Percentiles rank a stretch among this genome's conserved stretches.
Evolutionary conservation across 2,797 vertebrate species (phyloP).

Genomic region (Oryzias dopingdopingensis): DNA sequence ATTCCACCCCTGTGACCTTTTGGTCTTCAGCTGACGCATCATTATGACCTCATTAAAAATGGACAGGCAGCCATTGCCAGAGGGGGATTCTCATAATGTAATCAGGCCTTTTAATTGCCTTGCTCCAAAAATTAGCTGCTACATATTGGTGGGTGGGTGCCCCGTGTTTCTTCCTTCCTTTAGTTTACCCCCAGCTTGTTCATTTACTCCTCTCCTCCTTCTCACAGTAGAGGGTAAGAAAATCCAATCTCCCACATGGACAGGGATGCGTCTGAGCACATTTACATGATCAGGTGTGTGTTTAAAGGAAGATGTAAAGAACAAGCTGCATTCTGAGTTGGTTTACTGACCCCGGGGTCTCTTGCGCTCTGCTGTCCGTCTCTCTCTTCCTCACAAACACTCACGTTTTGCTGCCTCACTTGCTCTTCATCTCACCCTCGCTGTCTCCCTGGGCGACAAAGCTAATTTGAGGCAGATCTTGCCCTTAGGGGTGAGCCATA

Average conservation of each 20-base stretch:
- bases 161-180: slow-evolving; percentile 36
- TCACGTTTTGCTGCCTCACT: slow-evolving; percentile 54
- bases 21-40: slow-evolving; percentile 76
- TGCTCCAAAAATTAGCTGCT: slow-evolving; percentile 76
- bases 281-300: slow-evolving; percentile 39
- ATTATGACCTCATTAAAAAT: slow-evolving; percentile 80
- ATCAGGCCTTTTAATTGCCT: slow-evolving; percentile 78
- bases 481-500: slow-evolving; percentile 75
- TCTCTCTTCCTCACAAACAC: slow-evolving; percentile 11
- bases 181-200: slow-evolving; percentile 33
- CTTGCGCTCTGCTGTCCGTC: slow-evolving; percentile 35
- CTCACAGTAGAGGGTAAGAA: slow-evolving; percentile 8
- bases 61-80: slow-evolving; percentile 76
- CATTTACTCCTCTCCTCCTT: slow-evolving; percentile 12
- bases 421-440: slow-evolving; percentile 64
- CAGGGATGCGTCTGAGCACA: slow-evolving; percentile 1
- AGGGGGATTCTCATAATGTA: slow-evolving; percentile 75
- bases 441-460: slow-evolving; percentile 73
- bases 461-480: slow-evolving; percentile 81
- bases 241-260: slow-evolving; percentile 21
- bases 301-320: slow-evolving; percentile 47
- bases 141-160: slow-evolving; percentile 72
- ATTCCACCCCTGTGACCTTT: slow-evolving; percentile 69
- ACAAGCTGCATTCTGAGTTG: slow-evolving; percentile 36
- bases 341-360: slow-evolving; percentile 64